phyloP scores from a whole-genome alignment of 2,113 vertebrate species.

The Coreoperca whiteheadi region DNA sequence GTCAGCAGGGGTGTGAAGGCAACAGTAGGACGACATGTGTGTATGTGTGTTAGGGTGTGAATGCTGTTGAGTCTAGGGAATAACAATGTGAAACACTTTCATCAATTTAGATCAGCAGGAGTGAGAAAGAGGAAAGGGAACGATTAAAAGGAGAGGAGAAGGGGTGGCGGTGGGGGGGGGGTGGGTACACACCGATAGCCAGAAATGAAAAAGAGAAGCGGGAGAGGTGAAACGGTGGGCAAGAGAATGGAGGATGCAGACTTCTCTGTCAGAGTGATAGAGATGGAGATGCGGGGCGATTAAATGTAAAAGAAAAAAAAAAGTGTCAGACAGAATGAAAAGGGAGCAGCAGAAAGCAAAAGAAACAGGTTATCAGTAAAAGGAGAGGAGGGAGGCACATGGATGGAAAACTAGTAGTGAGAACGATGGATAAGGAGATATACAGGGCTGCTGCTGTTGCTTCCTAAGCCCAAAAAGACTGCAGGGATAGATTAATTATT shows the following conservation, averaged over 20 bases:
- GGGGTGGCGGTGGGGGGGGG: neutral
- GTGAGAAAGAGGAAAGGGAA: constrained; percentile 51
- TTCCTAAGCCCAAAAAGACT: neutral
- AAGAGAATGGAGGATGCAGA: constrained; percentile 10
- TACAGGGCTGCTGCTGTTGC: neutral
- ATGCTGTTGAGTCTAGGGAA: constrained; percentile 48
- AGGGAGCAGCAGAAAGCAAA: constrained; percentile 18
- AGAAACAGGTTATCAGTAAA: constrained; percentile 8
- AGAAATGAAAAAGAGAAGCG: neutral
- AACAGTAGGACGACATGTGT: constrained; percentile 1
- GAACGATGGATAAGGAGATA: constrained; percentile 4
- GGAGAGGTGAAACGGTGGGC: constrained; percentile 4
- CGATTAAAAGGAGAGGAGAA: constrained; percentile 31
- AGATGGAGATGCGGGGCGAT: constrained; percentile 19
- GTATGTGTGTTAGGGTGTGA: constrained; percentile 43
- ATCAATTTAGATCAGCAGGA: constrained; percentile 65
- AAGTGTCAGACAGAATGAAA: constrained; percentile 29
- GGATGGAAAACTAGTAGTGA: neutral
- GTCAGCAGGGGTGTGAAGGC: constrained; percentile 77
- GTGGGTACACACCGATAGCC: neutral
- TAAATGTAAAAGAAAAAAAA: constrained; percentile 40
- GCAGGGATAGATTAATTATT: constrained; percentile 23
- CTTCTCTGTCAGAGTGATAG: constrained; percentile 2
- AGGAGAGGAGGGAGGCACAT: neutral
- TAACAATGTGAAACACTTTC: constrained; percentile 68